Base-by-base conservation (phyloP, 1,140 invertebrate species). In the Leptestheria dahalacensis region DNA sequence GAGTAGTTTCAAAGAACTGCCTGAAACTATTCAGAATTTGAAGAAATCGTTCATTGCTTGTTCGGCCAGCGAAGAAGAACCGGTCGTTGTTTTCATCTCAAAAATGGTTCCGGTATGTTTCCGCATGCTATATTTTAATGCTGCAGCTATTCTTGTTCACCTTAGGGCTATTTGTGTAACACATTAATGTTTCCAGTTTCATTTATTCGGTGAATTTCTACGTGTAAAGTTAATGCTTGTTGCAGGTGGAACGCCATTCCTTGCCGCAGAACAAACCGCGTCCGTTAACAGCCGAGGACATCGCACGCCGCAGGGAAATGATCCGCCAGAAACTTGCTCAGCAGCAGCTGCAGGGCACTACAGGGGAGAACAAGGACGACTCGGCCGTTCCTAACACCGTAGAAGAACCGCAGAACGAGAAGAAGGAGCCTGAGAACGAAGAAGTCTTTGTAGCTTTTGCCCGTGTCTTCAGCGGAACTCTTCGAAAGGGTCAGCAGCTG, bases 391-490 rank as follows among this genome's bases (percentile, higher is more conserved):
- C 61, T 9, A 23, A 57, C 24, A n/a, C n/a, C n/a, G 47, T 28
- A 18, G 57, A 61, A 24, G 59, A 18, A n/a, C 11, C 21, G 54
- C 1, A 21, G 18, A 51, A 48, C 3, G 47, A 61, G 24, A 62
- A 67, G 26, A 69, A 69, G 6, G 57, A 48, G 41, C 66, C 72
- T 41, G 65, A 75, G 53, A 69, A 74, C 58, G 79, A 85, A 60
- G 80, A 83, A 63, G 81, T 80, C 59, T 88, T 97, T 68, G 77
- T 99, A 61, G 95, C 91, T 1, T 94, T 98, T 78, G 91, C 91
- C 18, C 78, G 94, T 67, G 79, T 97, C 33, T 97, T 91, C 70
- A 96, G 91, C 72, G 94, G 95, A 9, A 85, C 76, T 52, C 66
- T 97, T 6, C 80, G 71, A 60, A 78, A 79, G 66, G 91, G 89